phyloP scores from a whole-genome alignment of 2,113 vertebrate genomes.

The Sceloporus undulatus region DNA sequence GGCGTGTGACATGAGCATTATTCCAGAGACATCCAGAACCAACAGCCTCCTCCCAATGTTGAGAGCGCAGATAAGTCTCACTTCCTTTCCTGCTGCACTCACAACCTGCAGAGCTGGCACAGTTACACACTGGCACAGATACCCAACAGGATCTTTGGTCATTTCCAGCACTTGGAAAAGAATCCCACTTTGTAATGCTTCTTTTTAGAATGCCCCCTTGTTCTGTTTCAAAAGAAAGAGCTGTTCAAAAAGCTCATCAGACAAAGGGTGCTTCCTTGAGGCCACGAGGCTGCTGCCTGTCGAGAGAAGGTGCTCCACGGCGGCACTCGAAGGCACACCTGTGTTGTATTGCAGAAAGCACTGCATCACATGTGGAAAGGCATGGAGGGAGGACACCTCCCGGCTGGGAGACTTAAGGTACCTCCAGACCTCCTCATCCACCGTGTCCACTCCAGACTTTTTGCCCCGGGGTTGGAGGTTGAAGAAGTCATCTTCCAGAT shows the following conservation, averaged over 20 bases:
- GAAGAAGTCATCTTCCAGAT: slow-evolving; percentile 2
- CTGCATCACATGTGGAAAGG: background rate
- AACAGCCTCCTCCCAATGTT: too few species aligned
- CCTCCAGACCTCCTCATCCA: background rate
- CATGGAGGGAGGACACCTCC: background rate
- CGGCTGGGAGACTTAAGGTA: background rate
- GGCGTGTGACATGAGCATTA: too few species aligned
- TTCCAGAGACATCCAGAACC: too few species aligned
- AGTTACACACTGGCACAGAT: too few species aligned
- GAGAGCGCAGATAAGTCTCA: too few species aligned
- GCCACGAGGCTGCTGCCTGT: background rate
- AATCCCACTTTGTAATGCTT: too few species aligned
- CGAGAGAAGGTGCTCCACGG: background rate
- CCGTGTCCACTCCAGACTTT: background rate
- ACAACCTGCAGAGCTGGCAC: too few species aligned
- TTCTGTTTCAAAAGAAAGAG: background rate
- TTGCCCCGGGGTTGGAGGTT: background rate
- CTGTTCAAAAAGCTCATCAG: background rate
- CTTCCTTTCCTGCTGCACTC: too few species aligned
- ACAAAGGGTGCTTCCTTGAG: background rate
- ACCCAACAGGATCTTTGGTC: too few species aligned
- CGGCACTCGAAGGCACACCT: background rate
- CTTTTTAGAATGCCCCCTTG: background rate
- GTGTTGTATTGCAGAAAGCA: background rate
- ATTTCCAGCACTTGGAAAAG: too few species aligned